These are phyloP conservation scores for Andrena camellia DNA, from an alignment of 2,888 invertebrate genomes.

Conservation along the genomic window DNA sequence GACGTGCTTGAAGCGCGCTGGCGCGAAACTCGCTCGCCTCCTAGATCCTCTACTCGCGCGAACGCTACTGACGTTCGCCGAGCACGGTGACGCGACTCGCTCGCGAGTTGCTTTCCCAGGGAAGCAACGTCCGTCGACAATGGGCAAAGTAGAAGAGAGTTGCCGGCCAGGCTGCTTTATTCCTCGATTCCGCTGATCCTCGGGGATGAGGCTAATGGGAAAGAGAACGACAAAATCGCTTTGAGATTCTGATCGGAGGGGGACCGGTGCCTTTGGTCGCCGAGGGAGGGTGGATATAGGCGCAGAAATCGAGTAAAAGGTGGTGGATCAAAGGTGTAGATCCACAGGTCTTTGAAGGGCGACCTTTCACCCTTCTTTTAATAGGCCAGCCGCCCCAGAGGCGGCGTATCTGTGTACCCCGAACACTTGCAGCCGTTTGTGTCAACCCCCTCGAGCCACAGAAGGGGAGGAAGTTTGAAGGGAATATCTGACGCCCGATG, in stretches of 20 bases:
- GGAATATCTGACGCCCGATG: background rate
- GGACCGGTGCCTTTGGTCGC: no score
- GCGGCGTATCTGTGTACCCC: background rate
- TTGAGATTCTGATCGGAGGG: no score
- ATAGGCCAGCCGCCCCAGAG: background rate
- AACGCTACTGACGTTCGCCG: background rate
- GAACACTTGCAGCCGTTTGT: constrained; percentile 10
- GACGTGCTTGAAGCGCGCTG: constrained; percentile 24
- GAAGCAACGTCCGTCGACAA: no score
- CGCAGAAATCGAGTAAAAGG: constrained; percentile 26
- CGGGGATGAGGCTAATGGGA: background rate
- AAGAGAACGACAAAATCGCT: background rate
- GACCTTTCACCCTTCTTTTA: constrained; percentile 22
- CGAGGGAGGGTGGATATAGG: constrained; percentile 1
- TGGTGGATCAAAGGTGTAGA: constrained; percentile 38
- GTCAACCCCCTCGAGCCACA: background rate
- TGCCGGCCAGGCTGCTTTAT: background rate
- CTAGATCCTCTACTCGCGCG: background rate
- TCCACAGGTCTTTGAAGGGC: constrained; percentile 23
- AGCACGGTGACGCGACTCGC: background rate
- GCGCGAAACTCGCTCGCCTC: background rate
- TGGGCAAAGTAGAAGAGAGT: background rate
- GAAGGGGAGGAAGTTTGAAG: background rate
- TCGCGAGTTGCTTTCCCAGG: background rate
- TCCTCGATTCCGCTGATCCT: background rate